A percentile compares a stretch with the other conserved stretches of the same genome.
phyloP scores from a whole-genome alignment of 2,113 vertebrate genomes.

The Charina bottae region DNA sequence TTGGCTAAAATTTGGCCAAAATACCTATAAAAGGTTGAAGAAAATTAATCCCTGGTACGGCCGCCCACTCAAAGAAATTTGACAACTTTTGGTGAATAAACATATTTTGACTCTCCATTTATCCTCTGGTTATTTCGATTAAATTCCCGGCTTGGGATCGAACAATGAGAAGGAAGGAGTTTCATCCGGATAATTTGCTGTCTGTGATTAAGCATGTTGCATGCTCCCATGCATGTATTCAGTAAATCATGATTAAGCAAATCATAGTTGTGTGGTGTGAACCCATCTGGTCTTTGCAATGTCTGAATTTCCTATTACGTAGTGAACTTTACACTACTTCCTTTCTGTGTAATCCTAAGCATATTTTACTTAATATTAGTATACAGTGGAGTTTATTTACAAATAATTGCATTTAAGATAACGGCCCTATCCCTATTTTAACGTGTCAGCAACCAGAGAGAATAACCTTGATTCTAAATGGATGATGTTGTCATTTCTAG shows the following conservation, averaged over 20 bases:
- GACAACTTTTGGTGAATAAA: too few species aligned
- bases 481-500: background rate
- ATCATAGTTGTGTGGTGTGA: background rate
- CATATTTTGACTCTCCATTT: too few species aligned
- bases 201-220: background rate
- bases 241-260: background rate
- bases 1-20: too few species aligned
- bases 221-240: background rate
- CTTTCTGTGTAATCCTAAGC: background rate
- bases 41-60: too few species aligned
- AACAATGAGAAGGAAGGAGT: too few species aligned
- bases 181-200: background rate
- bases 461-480: background rate
- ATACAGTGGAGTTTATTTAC: background rate
- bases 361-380: background rate
- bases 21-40: too few species aligned
- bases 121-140: too few species aligned
- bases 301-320: background rate
- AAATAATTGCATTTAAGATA: background rate
- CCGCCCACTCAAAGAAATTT: too few species aligned
- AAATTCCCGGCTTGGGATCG: too few species aligned
- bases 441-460: background rate
- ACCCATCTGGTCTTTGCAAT: background rate
- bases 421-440: background rate
- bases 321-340: background rate